Conservation (phyloP, 2,888 invertebrate genomes). For the Drosophila multiciliata region DNA sequence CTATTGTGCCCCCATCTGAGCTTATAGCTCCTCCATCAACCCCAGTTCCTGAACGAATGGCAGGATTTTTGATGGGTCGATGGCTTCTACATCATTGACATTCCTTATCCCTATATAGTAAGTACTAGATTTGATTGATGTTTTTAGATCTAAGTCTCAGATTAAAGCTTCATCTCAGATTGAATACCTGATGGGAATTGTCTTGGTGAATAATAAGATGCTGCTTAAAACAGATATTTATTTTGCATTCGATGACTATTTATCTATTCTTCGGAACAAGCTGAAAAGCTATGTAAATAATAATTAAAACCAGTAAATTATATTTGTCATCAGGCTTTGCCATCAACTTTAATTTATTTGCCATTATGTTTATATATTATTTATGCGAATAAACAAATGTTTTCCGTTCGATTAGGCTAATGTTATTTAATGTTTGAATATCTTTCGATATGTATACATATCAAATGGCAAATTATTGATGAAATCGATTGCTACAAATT, state of each 20-base stretch:
- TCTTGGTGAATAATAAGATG: conserved; percentile 1
- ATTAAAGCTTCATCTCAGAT: not conserved
- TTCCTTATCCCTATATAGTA: conserved; percentile 4
- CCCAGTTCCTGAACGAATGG: too few species aligned
- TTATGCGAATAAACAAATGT: not conserved
- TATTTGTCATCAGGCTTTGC: not conserved
- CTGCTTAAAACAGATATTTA: not conserved
- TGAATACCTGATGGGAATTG: conserved; percentile 34
- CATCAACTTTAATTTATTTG: not conserved
- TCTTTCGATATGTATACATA: not conserved
- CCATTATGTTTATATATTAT: not conserved
- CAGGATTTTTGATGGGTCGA: too few species aligned
- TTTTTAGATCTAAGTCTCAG: not conserved
- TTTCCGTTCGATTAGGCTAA: not conserved
- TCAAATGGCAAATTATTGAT: not conserved
- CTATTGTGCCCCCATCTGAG: too few species aligned
- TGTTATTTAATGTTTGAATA: not conserved
- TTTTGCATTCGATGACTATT: conserved; percentile 24
- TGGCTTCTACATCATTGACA: too few species aligned
- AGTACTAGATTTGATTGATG: not conserved
- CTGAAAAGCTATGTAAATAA: not conserved
- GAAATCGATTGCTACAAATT: not conserved
- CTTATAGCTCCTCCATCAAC: too few species aligned
- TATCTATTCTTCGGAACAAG: too few species aligned
- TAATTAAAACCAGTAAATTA: not conserved